These are phyloP conservation scores for Andrena bicolor DNA, from an alignment of 2,888 invertebrate genomes.

Conservation along the genomic window DNA sequence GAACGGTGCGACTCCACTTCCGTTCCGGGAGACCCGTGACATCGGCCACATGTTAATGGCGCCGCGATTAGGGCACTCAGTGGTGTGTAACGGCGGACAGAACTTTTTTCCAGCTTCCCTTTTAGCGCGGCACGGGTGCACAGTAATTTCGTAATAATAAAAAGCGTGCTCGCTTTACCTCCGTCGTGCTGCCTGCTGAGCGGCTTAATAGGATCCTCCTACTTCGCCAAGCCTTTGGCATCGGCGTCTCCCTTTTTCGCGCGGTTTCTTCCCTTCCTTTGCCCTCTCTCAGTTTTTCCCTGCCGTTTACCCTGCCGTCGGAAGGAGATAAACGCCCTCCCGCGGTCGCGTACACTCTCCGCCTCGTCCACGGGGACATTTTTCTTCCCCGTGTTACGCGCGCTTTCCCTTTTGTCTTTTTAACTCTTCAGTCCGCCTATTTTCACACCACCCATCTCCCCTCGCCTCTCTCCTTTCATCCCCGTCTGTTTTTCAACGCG, in stretches of 20 bases:
- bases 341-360: slow-evolving; percentile 45
- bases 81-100: slow-evolving; percentile 62
- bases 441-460: slow-evolving; percentile 30
- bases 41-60: slow-evolving; percentile 60
- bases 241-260: slow-evolving; percentile 63
- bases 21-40: slow-evolving; percentile 34
- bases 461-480: not conserved
- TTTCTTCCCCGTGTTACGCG: slow-evolving; percentile 51
- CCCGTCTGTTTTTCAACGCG: slow-evolving; percentile 21
- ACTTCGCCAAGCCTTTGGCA: slow-evolving; percentile 70
- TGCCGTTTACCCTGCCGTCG: slow-evolving; percentile 62
- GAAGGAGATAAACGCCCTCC: slow-evolving; percentile 59
- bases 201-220: slow-evolving; percentile 78
- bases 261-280: slow-evolving; percentile 60
- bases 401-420: slow-evolving; percentile 61
- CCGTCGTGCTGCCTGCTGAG: slow-evolving; percentile 76
- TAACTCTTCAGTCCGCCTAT: slow-evolving; percentile 57
- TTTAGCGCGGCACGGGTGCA: slow-evolving; percentile 69
- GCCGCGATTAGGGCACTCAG: slow-evolving; percentile 71
- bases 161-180: slow-evolving; percentile 77
- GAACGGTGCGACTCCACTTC: slow-evolving; percentile 1
- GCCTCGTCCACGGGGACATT: slow-evolving; percentile 50
- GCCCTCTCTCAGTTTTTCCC: slow-evolving; percentile 63
- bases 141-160: slow-evolving; percentile 79
- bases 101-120: slow-evolving; percentile 64